Percentiles rank a stretch among this genome's conserved stretches.
Evolutionary conservation across 2,888 invertebrate species (phyloP).

Genomic region (Venusia cambrica): DNA sequence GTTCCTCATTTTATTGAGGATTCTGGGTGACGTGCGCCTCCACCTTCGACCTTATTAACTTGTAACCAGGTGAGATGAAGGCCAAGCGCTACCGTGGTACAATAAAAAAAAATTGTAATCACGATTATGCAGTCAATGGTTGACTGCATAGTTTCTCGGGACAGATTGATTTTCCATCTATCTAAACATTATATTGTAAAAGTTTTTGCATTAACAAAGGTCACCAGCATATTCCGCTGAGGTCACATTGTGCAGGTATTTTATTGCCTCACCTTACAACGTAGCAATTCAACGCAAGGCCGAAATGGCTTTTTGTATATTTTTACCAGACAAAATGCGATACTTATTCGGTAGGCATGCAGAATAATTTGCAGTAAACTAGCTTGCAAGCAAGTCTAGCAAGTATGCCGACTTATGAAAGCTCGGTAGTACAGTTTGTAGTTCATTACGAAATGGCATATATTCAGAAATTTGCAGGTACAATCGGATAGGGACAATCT

Average conservation of each 20-base stretch:
- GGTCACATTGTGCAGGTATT: constrained; percentile 69
- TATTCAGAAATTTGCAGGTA: no score
- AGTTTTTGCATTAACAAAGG: constrained; percentile 60
- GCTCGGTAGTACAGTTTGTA: no score
- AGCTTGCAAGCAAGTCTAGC: no score
- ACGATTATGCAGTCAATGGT: no score
- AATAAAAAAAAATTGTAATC: no score
- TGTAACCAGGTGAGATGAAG: no score
- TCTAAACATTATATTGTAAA: constrained; percentile 52
- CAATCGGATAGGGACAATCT: no score
- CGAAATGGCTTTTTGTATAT: constrained; percentile 59
- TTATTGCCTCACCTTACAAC: constrained; percentile 68
- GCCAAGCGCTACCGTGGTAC: no score
- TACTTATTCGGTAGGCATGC: constrained; percentile 40
- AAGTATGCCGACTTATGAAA: constrained; percentile 12
- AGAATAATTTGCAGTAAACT: constrained; percentile 31
- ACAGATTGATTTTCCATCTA: constrained; percentile 32
- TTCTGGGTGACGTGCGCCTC: no score
- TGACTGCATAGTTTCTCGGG: background rate
- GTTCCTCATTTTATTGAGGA: no score
- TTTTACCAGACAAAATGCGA: constrained; percentile 47
- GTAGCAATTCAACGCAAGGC: constrained; percentile 70
- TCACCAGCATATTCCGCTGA: constrained; percentile 67
- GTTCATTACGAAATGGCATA: no score
- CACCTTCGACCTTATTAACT: no score